These are phyloP conservation scores for Paramormyrops hopkinsi DNA, from an alignment of 2,797 vertebrate species.

Conservation along the genomic window DNA sequence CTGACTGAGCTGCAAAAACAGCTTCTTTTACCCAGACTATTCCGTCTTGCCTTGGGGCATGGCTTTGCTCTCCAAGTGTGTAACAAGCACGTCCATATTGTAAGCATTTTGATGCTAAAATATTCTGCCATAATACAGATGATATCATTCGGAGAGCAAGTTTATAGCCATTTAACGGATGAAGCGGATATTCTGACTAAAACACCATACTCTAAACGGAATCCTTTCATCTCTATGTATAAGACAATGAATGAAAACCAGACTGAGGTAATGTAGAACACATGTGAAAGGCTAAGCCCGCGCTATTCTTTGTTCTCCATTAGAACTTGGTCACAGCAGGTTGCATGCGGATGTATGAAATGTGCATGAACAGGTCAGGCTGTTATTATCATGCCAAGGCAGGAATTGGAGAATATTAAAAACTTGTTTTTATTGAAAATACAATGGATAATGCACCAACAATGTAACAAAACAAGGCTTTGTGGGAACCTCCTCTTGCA, in stretches of 20 bases:
- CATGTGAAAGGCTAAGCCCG: neutral
- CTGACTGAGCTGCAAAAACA: neutral
- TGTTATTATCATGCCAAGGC: conserved; percentile 3
- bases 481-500: neutral
- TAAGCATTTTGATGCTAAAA: conserved; percentile 11
- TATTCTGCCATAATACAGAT: neutral
- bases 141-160: conserved; percentile 8
- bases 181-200: neutral
- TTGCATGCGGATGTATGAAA: conserved; percentile 16
- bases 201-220: neutral
- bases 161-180: conserved; percentile 10
- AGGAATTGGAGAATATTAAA: neutral
- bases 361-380: neutral
- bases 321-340: conserved; percentile 4
- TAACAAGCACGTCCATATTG: neutral
- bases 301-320: conserved; percentile 7
- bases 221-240: conserved; percentile 13
- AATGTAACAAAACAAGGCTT: conserved; percentile 26
- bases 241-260: conserved; percentile 1
- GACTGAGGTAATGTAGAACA: conserved; percentile 16
- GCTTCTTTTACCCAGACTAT: neutral
- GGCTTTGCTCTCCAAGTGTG: neutral
- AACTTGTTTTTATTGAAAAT: conserved; percentile 29
- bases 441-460: conserved; percentile 30
- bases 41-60: neutral